These are phyloP conservation scores for Holacanthus passer DNA, from an alignment of 2,113 vertebrate genomes.

Conservation along the genomic window DNA sequence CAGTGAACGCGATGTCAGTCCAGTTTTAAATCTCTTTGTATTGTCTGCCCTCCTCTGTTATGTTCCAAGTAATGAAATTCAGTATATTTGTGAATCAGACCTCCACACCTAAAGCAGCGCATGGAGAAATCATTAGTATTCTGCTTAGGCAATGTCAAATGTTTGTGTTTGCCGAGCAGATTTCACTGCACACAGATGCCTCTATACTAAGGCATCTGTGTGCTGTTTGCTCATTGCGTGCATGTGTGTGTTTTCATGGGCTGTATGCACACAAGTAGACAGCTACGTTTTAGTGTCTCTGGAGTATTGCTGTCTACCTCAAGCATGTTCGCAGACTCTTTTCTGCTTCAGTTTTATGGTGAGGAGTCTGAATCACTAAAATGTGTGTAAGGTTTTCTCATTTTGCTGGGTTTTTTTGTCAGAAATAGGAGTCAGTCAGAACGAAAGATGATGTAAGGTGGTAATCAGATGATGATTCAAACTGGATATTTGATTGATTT, in stretches of 20 bases:
- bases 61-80: background rate
- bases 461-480: background rate
- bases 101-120: background rate
- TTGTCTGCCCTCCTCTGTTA: too few species aligned
- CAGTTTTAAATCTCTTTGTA: slow-evolving; percentile 2
- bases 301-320: background rate
- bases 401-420: background rate
- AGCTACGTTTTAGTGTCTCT: background rate
- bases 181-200: slow-evolving; percentile 28
- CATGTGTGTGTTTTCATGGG: background rate
- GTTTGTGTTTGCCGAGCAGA: slow-evolving; percentile 20
- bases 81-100: background rate
- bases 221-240: slow-evolving; percentile 16
- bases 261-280: background rate
- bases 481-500: background rate
- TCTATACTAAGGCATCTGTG: slow-evolving; percentile 2
- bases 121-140: slow-evolving; percentile 13
- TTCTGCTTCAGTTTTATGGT: background rate
- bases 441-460: background rate
- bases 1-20: background rate
- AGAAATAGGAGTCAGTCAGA: background rate
- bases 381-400: background rate
- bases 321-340: background rate
- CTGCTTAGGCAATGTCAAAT: slow-evolving; percentile 10
- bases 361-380: background rate